phyloP scores from a whole-genome alignment of 2,888 invertebrate species.

The Gasteruption jaculator region DNA sequence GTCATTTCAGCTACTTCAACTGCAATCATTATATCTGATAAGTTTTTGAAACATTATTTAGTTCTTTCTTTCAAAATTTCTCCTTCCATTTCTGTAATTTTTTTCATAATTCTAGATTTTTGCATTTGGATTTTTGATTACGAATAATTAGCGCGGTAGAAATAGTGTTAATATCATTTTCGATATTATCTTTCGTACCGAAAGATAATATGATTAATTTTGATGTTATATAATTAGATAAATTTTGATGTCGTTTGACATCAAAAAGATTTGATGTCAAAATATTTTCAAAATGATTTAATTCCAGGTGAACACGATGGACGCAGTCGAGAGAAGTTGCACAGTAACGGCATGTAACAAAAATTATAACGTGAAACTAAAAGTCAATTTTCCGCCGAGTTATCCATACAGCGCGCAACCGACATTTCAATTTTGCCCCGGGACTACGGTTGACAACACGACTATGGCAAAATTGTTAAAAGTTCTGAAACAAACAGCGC shows the following conservation, averaged over 20 bases:
- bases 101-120: too few relatives aligned
- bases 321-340: slow-evolving; percentile 57
- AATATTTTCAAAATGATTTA: neutral
- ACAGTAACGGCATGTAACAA: slow-evolving; percentile 57
- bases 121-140: slow-evolving; percentile 1
- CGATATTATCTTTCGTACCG: too few relatives aligned
- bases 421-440: slow-evolving; percentile 65
- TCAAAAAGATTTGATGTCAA: neutral
- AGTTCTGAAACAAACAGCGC: slow-evolving; percentile 74
- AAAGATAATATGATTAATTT: too few relatives aligned
- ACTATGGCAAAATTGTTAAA: slow-evolving; percentile 73
- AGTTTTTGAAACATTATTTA: too few relatives aligned
- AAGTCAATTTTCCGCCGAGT: slow-evolving; percentile 67
- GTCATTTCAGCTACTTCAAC: too few relatives aligned
- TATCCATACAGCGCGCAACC: slow-evolving; percentile 69
- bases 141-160: too few relatives aligned
- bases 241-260: neutral
- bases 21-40: too few relatives aligned
- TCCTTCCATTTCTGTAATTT: too few relatives aligned
- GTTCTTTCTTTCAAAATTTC: too few relatives aligned
- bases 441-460: slow-evolving; percentile 66
- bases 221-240: too few relatives aligned
- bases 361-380: slow-evolving; percentile 56
- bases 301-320: slow-evolving; percentile 54
- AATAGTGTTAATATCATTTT: too few relatives aligned